Percentiles rank a stretch among this genome's conserved stretches.
Evolutionary conservation across 2,797 vertebrate species (phyloP).

Genomic region (Crocodylus rhombifer): DNA sequence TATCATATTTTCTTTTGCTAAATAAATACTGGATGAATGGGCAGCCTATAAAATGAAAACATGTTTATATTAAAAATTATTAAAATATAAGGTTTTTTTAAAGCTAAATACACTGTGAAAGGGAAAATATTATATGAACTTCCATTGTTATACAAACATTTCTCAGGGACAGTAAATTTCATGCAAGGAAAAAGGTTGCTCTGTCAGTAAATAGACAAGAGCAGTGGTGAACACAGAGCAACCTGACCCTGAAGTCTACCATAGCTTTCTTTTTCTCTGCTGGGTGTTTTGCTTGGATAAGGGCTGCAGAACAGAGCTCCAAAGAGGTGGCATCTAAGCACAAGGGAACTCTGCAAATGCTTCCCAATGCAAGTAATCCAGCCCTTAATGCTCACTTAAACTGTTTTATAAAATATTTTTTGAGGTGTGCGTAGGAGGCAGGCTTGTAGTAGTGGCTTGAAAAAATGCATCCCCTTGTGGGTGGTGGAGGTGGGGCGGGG

Average conservation of each 20-base stretch:
- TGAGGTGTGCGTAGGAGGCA: background rate
- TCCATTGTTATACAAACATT: background rate
- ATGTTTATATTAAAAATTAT: rapidly evolving
- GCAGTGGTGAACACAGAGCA: background rate
- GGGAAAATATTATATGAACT: background rate
- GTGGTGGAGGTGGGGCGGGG: too few relatives aligned
- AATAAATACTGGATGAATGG: background rate
- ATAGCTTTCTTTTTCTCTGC: background rate
- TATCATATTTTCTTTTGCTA: background rate
- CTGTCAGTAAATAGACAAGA: background rate
- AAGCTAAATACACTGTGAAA: background rate
- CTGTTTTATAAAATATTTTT: background rate
- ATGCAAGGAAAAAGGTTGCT: background rate
- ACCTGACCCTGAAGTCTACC: background rate
- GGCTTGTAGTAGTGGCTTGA: background rate
- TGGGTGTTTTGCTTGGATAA: background rate
- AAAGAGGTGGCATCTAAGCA: background rate
- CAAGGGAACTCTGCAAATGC: background rate
- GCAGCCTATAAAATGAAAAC: background rate
- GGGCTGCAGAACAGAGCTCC: background rate
- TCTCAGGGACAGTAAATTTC: background rate
- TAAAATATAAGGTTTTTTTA: background rate
- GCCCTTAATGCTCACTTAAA: background rate
- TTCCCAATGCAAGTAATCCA: background rate
- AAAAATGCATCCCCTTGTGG: background rate